These are phyloP conservation scores for Sinohyriopsis cumingii DNA, from an alignment of 2,888 invertebrate species.

Conservation along the genomic window DNA sequence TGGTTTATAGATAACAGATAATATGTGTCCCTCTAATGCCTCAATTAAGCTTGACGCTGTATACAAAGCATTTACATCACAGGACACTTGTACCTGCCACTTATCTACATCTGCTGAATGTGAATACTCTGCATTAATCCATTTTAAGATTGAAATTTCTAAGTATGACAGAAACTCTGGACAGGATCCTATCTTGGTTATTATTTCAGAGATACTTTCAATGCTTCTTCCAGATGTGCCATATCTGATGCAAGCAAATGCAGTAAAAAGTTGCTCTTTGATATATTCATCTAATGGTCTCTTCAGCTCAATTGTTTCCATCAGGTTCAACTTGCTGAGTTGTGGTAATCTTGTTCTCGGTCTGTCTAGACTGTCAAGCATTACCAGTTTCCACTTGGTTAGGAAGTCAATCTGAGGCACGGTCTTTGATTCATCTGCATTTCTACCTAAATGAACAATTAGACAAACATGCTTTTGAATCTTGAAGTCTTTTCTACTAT, in stretches of 20 bases:
- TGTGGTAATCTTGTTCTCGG: too few species aligned
- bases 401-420: not conserved
- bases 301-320: too few species aligned
- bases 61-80: slow-evolving; percentile 22
- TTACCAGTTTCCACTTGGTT: too few species aligned
- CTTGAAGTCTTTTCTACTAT: not conserved
- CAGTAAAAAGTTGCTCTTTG: too few species aligned
- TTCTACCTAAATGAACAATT: slow-evolving; percentile 22
- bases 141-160: slow-evolving; percentile 3
- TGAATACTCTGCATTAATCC: not conserved
- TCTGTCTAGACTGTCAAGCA: too few species aligned
- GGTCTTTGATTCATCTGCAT: slow-evolving; percentile 5
- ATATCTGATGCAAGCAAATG: too few species aligned
- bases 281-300: too few species aligned
- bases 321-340: too few species aligned
- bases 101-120: not conserved
- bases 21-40: slow-evolving; percentile 32
- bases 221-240: too few species aligned
- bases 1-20: slow-evolving; percentile 24
- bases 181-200: too few species aligned
- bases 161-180: slow-evolving; percentile 7
- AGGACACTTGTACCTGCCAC: slow-evolving; percentile 34
- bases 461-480: slow-evolving; percentile 22
- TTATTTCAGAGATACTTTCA: too few species aligned
- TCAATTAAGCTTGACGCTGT: slow-evolving; percentile 21